Evolutionary conservation across 2,888 invertebrate genomes (phyloP).

Genomic region (Heliothis peltigera): DNA sequence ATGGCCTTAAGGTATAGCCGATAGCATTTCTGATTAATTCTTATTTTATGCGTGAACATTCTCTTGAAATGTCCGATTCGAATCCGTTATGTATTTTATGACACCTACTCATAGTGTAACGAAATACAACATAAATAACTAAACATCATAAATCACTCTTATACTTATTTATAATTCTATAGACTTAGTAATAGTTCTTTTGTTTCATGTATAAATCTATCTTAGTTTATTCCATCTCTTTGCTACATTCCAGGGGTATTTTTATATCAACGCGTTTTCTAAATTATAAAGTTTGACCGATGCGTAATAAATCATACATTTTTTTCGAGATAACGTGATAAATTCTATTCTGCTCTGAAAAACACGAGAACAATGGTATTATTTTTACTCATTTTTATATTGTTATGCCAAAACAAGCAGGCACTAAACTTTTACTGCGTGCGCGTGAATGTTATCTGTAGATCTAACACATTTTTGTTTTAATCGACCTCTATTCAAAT

Average conservation of each 20-base stretch:
- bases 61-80: slow-evolving; percentile 26
- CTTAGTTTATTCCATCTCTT: slow-evolving; percentile 7
- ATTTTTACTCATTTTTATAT: slow-evolving; percentile 7
- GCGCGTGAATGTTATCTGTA: neutral
- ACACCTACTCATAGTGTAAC: slow-evolving; percentile 34
- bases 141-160: slow-evolving; percentile 33
- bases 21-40: slow-evolving; percentile 44
- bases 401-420: slow-evolving; percentile 17
- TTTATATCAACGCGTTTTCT: slow-evolving; percentile 9
- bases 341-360: slow-evolving; percentile 24
- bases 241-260: slow-evolving; percentile 10
- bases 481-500: neutral
- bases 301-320: slow-evolving; percentile 17
- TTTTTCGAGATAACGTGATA: slow-evolving; percentile 11
- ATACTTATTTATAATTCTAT: slow-evolving; percentile 41
- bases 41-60: slow-evolving; percentile 46
- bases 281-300: slow-evolving; percentile 14
- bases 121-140: slow-evolving; percentile 35
- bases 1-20: slow-evolving; percentile 21
- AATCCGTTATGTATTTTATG: slow-evolving; percentile 46
- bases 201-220: slow-evolving; percentile 33
- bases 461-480: slow-evolving; percentile 6
- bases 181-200: slow-evolving; percentile 35
- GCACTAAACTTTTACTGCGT: slow-evolving; percentile 6
- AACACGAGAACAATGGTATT: slow-evolving; percentile 24